Base-by-base conservation (phyloP, 2,113 vertebrate species). In the Monarcha castaneiventris region DNA sequence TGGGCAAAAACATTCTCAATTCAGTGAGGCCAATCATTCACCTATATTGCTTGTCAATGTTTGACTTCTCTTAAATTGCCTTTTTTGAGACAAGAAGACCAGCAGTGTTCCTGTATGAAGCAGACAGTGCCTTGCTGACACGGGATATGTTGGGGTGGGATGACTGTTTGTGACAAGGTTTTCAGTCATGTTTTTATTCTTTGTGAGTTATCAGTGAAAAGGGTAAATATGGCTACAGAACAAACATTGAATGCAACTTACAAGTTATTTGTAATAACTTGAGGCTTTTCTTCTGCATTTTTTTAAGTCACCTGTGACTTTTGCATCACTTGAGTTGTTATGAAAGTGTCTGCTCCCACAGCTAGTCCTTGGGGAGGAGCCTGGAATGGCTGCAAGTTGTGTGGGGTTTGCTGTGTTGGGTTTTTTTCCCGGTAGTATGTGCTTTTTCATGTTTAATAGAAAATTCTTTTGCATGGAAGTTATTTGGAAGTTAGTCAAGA, bases 351-450 rank as follows among this genome's bases (percentile, higher is more conserved):
- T 76, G 29, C 32, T 87, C 69, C 26, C 13, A 16, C 9, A 27
- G 13, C 33, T 93, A n/a, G 17, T 52, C 7, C 5, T 7, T 64
- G 29, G 16, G 49, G 54, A 39, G 32, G 26, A 55, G 29, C 37
- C 27, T 67, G 44, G 22, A 44, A 25, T 51, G 21, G 10, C 35
- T 3, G 3, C 0, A 6, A 44, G 51, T 52, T 77, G 30, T 10
- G 2, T 58, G 23, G 32, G 7, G 14, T 68, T 9, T 39, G 39
- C 23, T 54, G 3, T 54, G 49, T 41, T 85, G 59, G 15, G 7
- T 7, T 6, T 26, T 37, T 85, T 44, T 35, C 1, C 21, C 0
- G 0, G 0, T 55, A 66, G 29, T 64, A 37, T 35, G 44, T 68
- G 46, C 7, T 58, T 86, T 88, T 87, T 88, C 13, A 9, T n/a